A percentile compares a stretch with the other conserved stretches of the same genome.
phyloP scores from a whole-genome alignment of 2,113 vertebrate genomes.

The Baryphthengus martii region DNA sequence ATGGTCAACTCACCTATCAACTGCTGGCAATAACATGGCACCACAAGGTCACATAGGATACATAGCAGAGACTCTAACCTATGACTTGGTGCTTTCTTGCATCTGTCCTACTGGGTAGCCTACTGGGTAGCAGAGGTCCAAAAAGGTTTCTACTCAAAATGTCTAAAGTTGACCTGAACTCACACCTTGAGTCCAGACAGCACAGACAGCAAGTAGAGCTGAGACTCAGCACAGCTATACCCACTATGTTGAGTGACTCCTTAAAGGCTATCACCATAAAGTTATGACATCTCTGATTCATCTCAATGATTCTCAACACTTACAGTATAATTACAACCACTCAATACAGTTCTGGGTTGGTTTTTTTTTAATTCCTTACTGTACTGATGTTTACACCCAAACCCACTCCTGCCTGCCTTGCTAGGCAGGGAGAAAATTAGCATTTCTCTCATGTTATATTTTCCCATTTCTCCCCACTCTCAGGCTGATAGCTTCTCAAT shows the following conservation, averaged over 20 bases:
- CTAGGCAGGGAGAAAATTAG: not conserved
- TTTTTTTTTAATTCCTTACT: not conserved
- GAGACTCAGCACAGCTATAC: not conserved
- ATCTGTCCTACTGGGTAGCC: not conserved
- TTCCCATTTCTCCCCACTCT: not conserved
- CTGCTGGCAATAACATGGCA: not conserved
- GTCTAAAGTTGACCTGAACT: not conserved
- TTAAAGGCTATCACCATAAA: not conserved
- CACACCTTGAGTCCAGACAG: not conserved
- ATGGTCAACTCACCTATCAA: not conserved
- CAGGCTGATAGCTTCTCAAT: not conserved
- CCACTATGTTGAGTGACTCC: not conserved
- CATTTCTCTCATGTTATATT: not conserved
- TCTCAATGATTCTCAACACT: not conserved
- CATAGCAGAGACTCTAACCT: not conserved
- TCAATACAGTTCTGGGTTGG: not conserved
- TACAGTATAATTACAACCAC: not conserved
- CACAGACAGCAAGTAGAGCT: not conserved
- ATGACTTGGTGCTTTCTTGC: not conserved
- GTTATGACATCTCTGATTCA: not conserved
- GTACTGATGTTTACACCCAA: conserved; percentile 2
- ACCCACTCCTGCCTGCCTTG: not conserved
- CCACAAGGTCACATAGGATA: accelerated
- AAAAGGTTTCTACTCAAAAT: not conserved
- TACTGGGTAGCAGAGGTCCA: not conserved